phyloP scores from a whole-genome alignment of 2,888 invertebrate genomes.

The Drosophila acutilabella region DNA sequence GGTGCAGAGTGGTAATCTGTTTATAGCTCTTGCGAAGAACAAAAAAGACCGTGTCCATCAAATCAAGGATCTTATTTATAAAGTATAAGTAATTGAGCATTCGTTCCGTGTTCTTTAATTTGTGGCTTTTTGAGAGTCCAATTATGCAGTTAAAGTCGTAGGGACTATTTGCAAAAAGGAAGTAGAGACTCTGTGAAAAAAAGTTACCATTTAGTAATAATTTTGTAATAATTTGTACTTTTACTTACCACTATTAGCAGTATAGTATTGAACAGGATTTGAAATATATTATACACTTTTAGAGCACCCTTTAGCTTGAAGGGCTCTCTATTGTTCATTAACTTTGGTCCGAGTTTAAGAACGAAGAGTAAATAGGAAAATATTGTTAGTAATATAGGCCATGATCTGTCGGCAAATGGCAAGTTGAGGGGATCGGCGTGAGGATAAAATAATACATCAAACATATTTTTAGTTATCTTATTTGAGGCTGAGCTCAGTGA shows the following conservation, averaged over 20 bases:
- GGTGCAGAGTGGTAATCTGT: slow-evolving; percentile 51
- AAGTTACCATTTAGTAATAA: neutral
- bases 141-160: slow-evolving; percentile 13
- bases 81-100: slow-evolving; percentile 40
- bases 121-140: slow-evolving; percentile 23
- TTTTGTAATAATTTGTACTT: neutral
- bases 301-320: slow-evolving; percentile 15
- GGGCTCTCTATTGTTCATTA: slow-evolving; percentile 30
- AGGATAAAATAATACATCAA: slow-evolving; percentile 6
- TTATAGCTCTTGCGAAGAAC: slow-evolving; percentile 58
- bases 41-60: slow-evolving; percentile 56
- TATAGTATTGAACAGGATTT: slow-evolving; percentile 20
- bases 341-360: slow-evolving; percentile 24
- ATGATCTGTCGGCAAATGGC: slow-evolving; percentile 5
- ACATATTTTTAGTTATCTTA: slow-evolving; percentile 9
- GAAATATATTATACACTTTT: slow-evolving; percentile 28
- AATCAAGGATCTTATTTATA: slow-evolving; percentile 51
- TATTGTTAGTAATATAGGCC: slow-evolving; percentile 17
- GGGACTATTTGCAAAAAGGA: neutral
- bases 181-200: neutral
- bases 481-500: neutral
- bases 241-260: slow-evolving; percentile 9
- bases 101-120: slow-evolving; percentile 36
- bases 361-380: slow-evolving; percentile 23
- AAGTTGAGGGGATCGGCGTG: slow-evolving; percentile 13